phyloP scores from a whole-genome alignment of 2,113 vertebrate genomes.

The Xiphophorus couchianus region DNA sequence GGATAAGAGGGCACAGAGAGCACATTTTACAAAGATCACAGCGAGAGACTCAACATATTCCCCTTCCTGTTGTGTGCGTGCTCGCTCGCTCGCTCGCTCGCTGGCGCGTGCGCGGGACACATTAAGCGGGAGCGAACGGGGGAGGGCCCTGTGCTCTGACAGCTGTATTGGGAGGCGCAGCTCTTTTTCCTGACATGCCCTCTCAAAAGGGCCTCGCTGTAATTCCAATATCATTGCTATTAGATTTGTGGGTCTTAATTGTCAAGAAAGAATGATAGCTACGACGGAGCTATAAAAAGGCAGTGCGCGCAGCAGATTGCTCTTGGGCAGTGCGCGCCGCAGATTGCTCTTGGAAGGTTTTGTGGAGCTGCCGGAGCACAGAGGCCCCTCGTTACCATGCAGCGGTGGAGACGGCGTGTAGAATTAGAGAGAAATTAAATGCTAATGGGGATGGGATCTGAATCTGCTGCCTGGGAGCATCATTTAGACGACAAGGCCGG shows the following conservation, averaged over 20 bases:
- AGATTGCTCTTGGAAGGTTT: slow-evolving; percentile 73
- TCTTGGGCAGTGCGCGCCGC: slow-evolving; percentile 31
- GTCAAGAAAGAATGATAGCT: slow-evolving; percentile 83
- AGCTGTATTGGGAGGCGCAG: slow-evolving; percentile 71
- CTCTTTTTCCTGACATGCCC: slow-evolving; percentile 61
- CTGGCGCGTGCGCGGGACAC: slow-evolving; percentile 47
- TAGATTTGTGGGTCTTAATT: slow-evolving; percentile 84
- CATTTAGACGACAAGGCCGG: slow-evolving; percentile 67
- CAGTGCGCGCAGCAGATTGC: slow-evolving; percentile 62
- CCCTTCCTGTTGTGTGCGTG: slow-evolving; percentile 45
- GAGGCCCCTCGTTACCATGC: slow-evolving; percentile 73
- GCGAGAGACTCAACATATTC: slow-evolving; percentile 67
- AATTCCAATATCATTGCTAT: slow-evolving; percentile 83
- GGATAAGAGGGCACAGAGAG: slow-evolving; percentile 74
- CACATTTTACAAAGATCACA: slow-evolving; percentile 72
- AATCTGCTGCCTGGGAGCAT: slow-evolving; percentile 76
- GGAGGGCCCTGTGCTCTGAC: slow-evolving; percentile 63
- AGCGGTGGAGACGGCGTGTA: slow-evolving; percentile 64
- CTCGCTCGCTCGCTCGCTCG: slow-evolving; percentile 36
- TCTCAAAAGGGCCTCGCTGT: slow-evolving; percentile 66
- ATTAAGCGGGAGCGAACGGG: slow-evolving; percentile 52
- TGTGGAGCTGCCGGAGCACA: slow-evolving; percentile 32
- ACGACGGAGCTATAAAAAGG: slow-evolving; percentile 71
- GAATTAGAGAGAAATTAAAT: slow-evolving; percentile 85
- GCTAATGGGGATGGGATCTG: slow-evolving; percentile 83